Evolutionary conservation across 2,797 vertebrate species (phyloP), one percentile per base, ranked within the genome.

Genomic region (Menidia menidia): DNA sequence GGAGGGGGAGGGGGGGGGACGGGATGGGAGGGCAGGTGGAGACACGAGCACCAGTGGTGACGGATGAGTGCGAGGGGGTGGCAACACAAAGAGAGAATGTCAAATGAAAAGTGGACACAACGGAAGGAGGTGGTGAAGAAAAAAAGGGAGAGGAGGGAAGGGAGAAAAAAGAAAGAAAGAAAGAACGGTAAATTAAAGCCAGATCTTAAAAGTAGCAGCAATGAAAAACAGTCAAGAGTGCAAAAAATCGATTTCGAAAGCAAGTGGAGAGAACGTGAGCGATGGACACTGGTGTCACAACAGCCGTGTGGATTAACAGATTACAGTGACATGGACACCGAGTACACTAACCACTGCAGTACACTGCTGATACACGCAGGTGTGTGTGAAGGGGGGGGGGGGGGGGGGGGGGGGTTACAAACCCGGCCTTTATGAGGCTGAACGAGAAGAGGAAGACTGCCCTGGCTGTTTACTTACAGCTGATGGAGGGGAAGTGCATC

Each of bases 171-270:
- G 67, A 90, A 88, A 88, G 67, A 90, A 88, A 88, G 77, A 88
- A 87, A 92, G 74, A 88, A 84, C 89, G 80, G 74, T 64, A 91
- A 93, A 93, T 91, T 91, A 91, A 92, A 93, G 92, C 71, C 83
- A 87, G 88, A 91, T 89, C 71, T 79, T 77, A 89, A 90, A 91
- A 80, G 85, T 87, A 86, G 87, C 88, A 84, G 84, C 70, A 92
- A 91, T 92, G 89, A 90, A 88, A 85, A 89, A 92, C 76, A 92
- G 77, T 87, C 90, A 88, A 25, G 68, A 88, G 71, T 82, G 91
- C 83, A 88, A 69, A 81, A 75, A 86, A 15, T 60, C 69, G 80
- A 85, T 71, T 25, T 80, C 47, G 83, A 69, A 69, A 78, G 73
- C 62, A 87, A 78, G 78, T 73, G 80, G 81, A 87, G 73, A 78